Evolutionary conservation across 1,140 invertebrate genomes (phyloP), one percentile per base, ranked within the genome.

Genomic region (Phenacoccus solenopsis): DNA sequence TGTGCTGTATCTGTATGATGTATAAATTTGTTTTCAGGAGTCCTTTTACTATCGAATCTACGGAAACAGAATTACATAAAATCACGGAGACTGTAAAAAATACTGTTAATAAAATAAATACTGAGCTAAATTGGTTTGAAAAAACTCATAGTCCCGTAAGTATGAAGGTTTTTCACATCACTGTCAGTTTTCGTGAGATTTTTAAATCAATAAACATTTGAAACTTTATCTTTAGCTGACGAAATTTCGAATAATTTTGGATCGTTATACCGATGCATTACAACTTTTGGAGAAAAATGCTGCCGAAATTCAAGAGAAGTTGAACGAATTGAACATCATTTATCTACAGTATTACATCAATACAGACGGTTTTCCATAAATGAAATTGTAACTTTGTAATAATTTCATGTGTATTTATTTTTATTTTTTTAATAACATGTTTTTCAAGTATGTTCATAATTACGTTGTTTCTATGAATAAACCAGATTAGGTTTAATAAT

Each of bases 231-330:
- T 16, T 24, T 20, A 64, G 59, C 25, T 64, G 21, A 64, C 25
- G 10, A 27, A 25, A 10, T 64, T 25, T 64, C 59, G 59, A 4
- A 64, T 27, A 2, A 64, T 64, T 5, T 24, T 64, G 59, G 59
- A 64, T 24, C 59, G 59, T 64, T 64, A 64, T 24, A 64, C 59
- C 59, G 59, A 64, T 27, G 59, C 59, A 5, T 24, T 64, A 25
- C 59, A 64, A 64, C 9, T 64, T 5, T 64, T 64, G 25, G 59
- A 64, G 25, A 64, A 64, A 25, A 25, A 24, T 27, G 4, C 59
- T 25, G 4, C 2, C 25, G 59, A 64, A 24, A 64, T 64, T 24
- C 25, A 64, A 25, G 22, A 25, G 2, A 64, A 64, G 16, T 64
- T 64, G 25, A 27, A 64, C 16, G 59, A 64, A 64, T 20, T 64